Evolutionary conservation across 2,797 vertebrate genomes (phyloP), one percentile per base, ranked within the genome.

Genomic region (Sparus aurata): DNA sequence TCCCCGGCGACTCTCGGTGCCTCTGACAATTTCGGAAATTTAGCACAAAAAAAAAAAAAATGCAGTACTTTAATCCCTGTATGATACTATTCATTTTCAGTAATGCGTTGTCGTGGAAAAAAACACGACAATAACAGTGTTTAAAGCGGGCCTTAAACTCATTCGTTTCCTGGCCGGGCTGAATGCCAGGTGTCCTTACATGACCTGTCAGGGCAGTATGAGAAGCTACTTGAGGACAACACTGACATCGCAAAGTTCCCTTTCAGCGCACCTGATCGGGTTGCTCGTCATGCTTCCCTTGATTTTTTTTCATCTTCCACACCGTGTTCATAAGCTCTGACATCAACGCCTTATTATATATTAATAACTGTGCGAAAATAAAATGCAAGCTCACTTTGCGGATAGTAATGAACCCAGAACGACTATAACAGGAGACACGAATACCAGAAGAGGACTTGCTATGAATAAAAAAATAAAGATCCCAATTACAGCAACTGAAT

Each of bases 1-100:
- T 93, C 92, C 80, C 69, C 87, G 79, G 95, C 95, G 95, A 96
- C 95, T 92, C 59, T 79, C 46, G 7, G 18, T 45, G 80, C 47
- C 30, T 54, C 25, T 18, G 34, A 69, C 49, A 71, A 60, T 61
- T 16, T 41, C 3, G 12, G 0, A 34, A 82, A 76, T 3, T 75
- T 63, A 13, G 8, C 7, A 23, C 60, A 75, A 68, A 58, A 38
- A 38, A 34, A 34, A 34, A 7, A 34, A 18, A 1, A 22, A 27
- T 38, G 8, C 17, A 8, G 8, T 49, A 20, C 18, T 18, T 49
- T 30, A 12, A 30, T 23, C 4, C 1, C 1, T 7, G 1, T 10
- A 8, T 20, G 17, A 3, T 2, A 10, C 3, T 7, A 0, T 47
- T 6, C 3, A 16, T 2, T 4, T 62, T 18, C 20, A 16, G 22